Evolutionary conservation across 37 sponge, comb jelly and placozoan species (phyloP), one percentile per base, ranked within the genome.

Genomic region (Ephydatia muelleri): DNA sequence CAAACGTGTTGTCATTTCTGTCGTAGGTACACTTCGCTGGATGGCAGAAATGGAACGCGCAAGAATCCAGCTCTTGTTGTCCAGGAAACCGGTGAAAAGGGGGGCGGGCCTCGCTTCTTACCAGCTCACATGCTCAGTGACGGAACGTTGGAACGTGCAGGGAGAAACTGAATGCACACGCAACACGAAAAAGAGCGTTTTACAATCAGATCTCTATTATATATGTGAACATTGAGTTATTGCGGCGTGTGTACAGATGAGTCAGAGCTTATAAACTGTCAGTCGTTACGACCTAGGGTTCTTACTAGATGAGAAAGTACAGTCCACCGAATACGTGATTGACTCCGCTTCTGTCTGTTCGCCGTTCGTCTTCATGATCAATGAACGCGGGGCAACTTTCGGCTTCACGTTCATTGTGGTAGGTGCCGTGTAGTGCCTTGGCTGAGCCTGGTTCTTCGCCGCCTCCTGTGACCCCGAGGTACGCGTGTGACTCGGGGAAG

Each of bases 21-120:
- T 47, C 43, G n/a, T 87, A 94, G 94, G 49, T 98, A 98, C 90
- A 96, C 97, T 4, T 98, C 99, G 5, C 75, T 98, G 38, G 99
- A 96, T 66, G 90, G 90, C 47, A 78, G 78, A 25, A 37, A 36
- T 12, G 87, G 88, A 80, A 98, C 99, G 0, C 39, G 31, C 0
- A 89, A 87, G 3, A 98, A 98, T 72, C 95, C 99, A 8, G 83
- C 91, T 26, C 90, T 98, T 28, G 68, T 73, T 0, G 38, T 84
- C 48, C 47, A 77, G 2, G 14, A 38, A 23, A 33, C 22, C 5
- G 12, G 43, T 49, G 25, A 33, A 22, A 30, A 22, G 26, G 29
- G 81, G 67, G 43, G 37, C 25, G 67, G 29, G n/a, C 48, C 73
- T 32, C 19, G 49, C 23, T 96, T 92, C 84, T 83, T 66, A 5